A percentile compares a stretch with the other conserved stretches of the same genome.
Conservation (phyloP, 2,113 vertebrate genomes). For the Calyptommatus sinebrachiatus region DNA sequence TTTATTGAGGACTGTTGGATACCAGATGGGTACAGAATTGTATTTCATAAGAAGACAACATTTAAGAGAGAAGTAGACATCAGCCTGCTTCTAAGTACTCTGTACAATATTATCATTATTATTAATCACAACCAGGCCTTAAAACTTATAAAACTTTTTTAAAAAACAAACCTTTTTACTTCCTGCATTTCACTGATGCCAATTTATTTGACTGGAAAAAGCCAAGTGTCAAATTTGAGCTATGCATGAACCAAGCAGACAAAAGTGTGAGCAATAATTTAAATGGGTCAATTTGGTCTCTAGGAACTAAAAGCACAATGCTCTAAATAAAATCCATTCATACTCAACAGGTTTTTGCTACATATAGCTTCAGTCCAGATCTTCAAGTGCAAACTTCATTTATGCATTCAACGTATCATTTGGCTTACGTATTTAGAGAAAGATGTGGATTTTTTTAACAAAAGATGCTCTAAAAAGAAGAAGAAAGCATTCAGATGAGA, state of each 20-base stretch:
- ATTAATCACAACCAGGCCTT: not conserved
- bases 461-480: not conserved
- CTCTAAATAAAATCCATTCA: not conserved
- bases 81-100: not conserved
- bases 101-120: not conserved
- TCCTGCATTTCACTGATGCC: not conserved
- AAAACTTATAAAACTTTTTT: too few species aligned
- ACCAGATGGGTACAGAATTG: not conserved
- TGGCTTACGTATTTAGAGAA: too few species aligned
- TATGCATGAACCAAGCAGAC: not conserved
- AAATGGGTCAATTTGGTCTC: not conserved
- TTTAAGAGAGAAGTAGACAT: not conserved
- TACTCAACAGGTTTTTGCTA: conserved; percentile 8
- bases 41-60: not conserved
- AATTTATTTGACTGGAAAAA: not conserved
- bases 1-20: not conserved
- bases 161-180: not conserved
- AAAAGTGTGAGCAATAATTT: not conserved
- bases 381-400: not conserved
- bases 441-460: not conserved
- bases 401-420: not conserved
- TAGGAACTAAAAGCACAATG: not conserved
- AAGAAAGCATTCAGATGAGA: not conserved
- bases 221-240: not conserved
- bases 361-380: not conserved